These are phyloP conservation scores for Aromia moschata DNA, from an alignment of 2,888 invertebrate genomes.

Conservation along the genomic window DNA sequence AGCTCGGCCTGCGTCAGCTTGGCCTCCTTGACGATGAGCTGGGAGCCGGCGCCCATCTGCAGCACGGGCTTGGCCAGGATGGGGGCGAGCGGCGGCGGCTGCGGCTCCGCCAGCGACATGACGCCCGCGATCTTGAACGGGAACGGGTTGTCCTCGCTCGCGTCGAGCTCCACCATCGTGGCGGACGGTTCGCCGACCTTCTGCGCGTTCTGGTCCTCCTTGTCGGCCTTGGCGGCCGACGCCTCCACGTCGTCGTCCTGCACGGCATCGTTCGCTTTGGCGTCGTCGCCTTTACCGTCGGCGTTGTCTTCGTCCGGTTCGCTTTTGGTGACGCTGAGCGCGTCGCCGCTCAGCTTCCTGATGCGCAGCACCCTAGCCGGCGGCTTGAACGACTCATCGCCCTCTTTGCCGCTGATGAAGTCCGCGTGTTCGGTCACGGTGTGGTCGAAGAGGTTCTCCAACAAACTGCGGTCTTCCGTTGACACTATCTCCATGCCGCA, in stretches of 20 bases:
- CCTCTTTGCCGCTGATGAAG: constrained; percentile 26
- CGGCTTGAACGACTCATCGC: neutral
- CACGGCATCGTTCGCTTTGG: neutral
- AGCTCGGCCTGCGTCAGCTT: constrained; percentile 44
- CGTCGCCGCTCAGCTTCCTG: constrained; percentile 64
- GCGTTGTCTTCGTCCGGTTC: constrained; percentile 41
- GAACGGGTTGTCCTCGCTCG: constrained; percentile 57
- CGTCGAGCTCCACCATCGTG: constrained; percentile 32
- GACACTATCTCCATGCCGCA: constrained; percentile 39
- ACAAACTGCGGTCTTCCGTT: constrained; percentile 33
- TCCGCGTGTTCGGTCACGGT: constrained; percentile 41
- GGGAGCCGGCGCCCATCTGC: constrained; percentile 21
- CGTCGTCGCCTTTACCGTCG: neutral
- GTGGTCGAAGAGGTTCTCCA: constrained; percentile 48
- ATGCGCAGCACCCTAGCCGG: constrained; percentile 51
- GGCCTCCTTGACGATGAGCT: constrained; percentile 46
- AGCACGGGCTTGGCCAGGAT: constrained; percentile 29
- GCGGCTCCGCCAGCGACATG: constrained; percentile 49
- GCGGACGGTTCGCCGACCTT: constrained; percentile 3
- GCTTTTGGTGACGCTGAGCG: constrained; percentile 57
- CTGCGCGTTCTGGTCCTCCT: neutral
- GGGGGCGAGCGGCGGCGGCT: constrained; percentile 35
- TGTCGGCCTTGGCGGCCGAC: neutral
- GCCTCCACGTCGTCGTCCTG: neutral
- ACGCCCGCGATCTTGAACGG: constrained; percentile 62